Evolutionary conservation across 35 echinoderm and acorn worm genomes (phyloP).

Genomic region (Patiria miniata): DNA sequence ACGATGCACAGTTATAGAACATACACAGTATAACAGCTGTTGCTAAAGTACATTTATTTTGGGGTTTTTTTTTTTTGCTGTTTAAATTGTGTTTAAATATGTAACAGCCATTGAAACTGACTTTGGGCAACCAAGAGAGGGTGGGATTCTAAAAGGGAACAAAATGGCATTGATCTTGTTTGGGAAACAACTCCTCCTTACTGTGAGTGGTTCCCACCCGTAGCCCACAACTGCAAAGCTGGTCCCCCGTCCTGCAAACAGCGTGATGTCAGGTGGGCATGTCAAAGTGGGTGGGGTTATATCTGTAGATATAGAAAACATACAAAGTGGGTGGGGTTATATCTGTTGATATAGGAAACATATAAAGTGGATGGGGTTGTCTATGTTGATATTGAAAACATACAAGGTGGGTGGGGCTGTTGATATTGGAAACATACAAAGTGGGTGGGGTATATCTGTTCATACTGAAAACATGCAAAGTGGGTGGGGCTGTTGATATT

Average conservation of each 20-base stretch:
- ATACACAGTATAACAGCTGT: no score
- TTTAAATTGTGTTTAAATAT: no score
- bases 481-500: background rate
- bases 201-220: background rate
- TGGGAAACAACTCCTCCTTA: background rate
- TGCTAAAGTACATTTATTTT: no score
- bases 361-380: background rate
- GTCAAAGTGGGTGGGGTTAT: conserved; percentile 17
- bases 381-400: background rate
- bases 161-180: no score
- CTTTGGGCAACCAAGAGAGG: no score
- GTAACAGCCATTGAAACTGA: no score
- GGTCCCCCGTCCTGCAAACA: background rate
- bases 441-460: background rate
- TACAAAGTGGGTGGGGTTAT: background rate
- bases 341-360: background rate
- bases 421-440: background rate
- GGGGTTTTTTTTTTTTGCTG: no score
- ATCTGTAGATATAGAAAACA: background rate
- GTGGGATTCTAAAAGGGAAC: no score
- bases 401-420: background rate
- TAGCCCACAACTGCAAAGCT: background rate
- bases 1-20: no score
- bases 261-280: conserved; percentile 2
- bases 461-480: background rate